Evolutionary conservation across 2,888 invertebrate genomes (phyloP).

Genomic region (Ditylenchus weischeri): DNA sequence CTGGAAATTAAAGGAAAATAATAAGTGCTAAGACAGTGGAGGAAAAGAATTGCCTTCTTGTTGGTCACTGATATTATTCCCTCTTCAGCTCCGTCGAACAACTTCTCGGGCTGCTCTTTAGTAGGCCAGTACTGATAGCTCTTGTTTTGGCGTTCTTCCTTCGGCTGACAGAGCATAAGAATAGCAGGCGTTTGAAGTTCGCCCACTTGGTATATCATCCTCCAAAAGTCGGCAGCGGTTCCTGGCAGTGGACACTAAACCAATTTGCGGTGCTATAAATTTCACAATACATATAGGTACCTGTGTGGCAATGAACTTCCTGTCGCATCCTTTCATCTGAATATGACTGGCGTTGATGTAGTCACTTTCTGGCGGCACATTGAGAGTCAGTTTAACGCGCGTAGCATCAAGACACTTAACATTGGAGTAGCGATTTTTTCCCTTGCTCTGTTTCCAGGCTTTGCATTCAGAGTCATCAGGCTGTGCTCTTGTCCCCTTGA

Average conservation of each 20-base stretch:
- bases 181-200: conserved; percentile 15
- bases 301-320: conserved; percentile 4
- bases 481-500: too few relatives aligned
- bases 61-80: too few relatives aligned
- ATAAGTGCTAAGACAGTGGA: too few relatives aligned
- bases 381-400: conserved; percentile 29
- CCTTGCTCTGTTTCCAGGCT: too few relatives aligned
- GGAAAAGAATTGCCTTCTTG: too few relatives aligned
- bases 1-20: too few relatives aligned
- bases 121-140: conserved; percentile 33
- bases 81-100: too few relatives aligned
- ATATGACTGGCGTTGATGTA: conserved; percentile 45
- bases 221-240: conserved; percentile 32
- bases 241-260: conserved; percentile 30
- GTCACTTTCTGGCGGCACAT: conserved; percentile 33
- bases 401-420: conserved; percentile 33
- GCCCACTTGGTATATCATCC: conserved; percentile 35
- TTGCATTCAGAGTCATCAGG: too few relatives aligned
- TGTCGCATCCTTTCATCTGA: conserved; percentile 20
- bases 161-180: conserved; percentile 31
- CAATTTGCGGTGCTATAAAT: too few relatives aligned
- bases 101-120: conserved; percentile 9
- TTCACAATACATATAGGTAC: too few relatives aligned
- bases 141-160: conserved; percentile 22
- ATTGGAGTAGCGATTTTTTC: conserved; percentile 28